Conservation (phyloP, 2,888 invertebrate genomes). For the Caenorhabditis sp. region DNA sequence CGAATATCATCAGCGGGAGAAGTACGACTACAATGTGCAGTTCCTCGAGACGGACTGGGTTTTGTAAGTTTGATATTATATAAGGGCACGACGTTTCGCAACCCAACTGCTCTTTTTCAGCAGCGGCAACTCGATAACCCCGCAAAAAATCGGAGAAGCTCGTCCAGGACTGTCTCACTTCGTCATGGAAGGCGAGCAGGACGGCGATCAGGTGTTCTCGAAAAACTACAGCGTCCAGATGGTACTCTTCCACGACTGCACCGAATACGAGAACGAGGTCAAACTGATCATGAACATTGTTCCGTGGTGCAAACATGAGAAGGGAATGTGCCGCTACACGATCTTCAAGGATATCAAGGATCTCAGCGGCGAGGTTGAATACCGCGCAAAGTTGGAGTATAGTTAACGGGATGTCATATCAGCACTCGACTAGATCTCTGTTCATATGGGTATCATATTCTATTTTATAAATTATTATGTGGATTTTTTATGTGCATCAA, state of each 20-base stretch:
- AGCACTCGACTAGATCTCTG: too few species aligned
- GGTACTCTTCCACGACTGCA: constrained; percentile 30
- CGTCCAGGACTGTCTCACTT: constrained; percentile 12
- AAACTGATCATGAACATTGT: not conserved
- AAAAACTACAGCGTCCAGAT: constrained; percentile 23
- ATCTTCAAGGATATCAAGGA: constrained; percentile 35
- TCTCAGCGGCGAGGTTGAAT: not conserved
- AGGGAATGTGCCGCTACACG: constrained; percentile 16
- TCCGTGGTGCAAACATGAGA: constrained; percentile 24
- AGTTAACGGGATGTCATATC: not conserved
- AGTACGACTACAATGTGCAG: constrained; percentile 34
- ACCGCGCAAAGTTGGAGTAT: constrained; percentile 13
- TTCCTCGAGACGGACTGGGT: constrained; percentile 23
- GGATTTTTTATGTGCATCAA: too few species aligned
- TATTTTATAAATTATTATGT: too few species aligned
- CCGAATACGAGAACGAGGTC: constrained; percentile 6
- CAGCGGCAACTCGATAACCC: constrained; percentile 5
- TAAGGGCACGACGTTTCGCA: not conserved
- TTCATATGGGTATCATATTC: too few species aligned
- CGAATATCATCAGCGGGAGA: constrained; percentile 6
- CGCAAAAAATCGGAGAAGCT: constrained; percentile 17
- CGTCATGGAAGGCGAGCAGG: constrained; percentile 11
- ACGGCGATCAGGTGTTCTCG: constrained; percentile 14
- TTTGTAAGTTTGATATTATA: not conserved
- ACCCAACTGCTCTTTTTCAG: not conserved